phyloP scores from a whole-genome alignment of 2,113 vertebrate species.

The Progne subis region DNA sequence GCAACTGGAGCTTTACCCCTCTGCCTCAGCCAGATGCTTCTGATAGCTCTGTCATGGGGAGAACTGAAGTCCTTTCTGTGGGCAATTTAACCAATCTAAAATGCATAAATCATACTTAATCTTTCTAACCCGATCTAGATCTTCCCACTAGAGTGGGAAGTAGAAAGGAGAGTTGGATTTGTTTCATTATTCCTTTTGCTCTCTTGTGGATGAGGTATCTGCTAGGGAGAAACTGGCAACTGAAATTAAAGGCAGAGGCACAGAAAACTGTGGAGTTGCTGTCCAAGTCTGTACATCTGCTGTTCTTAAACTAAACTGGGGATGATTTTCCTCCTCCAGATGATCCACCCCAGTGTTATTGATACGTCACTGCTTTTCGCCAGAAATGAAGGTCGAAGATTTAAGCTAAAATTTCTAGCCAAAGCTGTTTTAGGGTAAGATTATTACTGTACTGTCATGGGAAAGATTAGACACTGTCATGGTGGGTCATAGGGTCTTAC shows the following conservation, averaged over 20 bases:
- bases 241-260: background rate
- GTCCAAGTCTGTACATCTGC: background rate
- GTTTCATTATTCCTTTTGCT: background rate
- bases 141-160: background rate
- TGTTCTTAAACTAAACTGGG: background rate
- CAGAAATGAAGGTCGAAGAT: slow-evolving; percentile 77
- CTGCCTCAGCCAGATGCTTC: background rate
- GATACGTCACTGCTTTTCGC: slow-evolving; percentile 89
- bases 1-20: background rate
- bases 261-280: background rate
- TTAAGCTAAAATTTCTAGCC: slow-evolving; percentile 88
- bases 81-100: background rate
- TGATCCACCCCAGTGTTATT: slow-evolving; percentile 88
- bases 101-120: background rate
- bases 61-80: background rate
- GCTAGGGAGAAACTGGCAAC: background rate
- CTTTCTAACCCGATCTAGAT: background rate
- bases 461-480: background rate
- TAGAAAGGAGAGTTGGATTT: background rate
- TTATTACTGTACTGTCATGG: background rate
- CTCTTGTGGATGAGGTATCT: background rate
- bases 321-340: slow-evolving; percentile 69
- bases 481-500: background rate
- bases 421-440: slow-evolving; percentile 84
- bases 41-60: background rate